Percentiles rank a stretch among this genome's conserved stretches.
Evolutionary conservation across 2,888 invertebrate species (phyloP).

Genomic region (Lordiphosa fenestrarum): DNA sequence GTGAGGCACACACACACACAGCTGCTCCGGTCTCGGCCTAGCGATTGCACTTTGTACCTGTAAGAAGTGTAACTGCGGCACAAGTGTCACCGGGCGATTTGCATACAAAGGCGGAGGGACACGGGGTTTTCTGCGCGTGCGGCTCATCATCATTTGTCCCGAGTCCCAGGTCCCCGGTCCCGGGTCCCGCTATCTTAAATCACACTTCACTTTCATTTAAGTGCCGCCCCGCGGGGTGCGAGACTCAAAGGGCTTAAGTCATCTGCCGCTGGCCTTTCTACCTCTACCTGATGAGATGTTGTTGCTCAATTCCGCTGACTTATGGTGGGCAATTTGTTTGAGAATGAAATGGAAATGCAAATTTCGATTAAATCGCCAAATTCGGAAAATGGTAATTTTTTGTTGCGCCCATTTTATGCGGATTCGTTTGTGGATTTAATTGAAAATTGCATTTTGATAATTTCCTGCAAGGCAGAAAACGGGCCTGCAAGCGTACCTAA

Average conservation of each 20-base stretch:
- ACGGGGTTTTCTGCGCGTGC: constrained; percentile 10
- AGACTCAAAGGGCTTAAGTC: constrained; percentile 7
- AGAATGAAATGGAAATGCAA: neutral
- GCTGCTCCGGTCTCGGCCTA: constrained; percentile 24
- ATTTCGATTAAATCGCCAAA: neutral
- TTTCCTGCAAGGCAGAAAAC: constrained; percentile 32
- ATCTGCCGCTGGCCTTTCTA: constrained; percentile 8
- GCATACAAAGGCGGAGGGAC: neutral
- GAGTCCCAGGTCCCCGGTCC: constrained; percentile 3
- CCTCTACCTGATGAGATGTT: constrained; percentile 22
- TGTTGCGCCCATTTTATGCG: neutral
- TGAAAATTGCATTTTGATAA: constrained; percentile 57
- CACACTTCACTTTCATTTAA: constrained; percentile 47
- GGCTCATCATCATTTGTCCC: constrained; percentile 26
- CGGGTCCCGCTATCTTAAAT: constrained; percentile 50
- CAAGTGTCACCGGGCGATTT: constrained; percentile 18
- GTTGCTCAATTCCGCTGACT: constrained; percentile 64
- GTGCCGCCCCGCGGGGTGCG: constrained; percentile 21
- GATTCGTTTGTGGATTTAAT: constrained; percentile 24
- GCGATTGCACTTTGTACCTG: constrained; percentile 31
- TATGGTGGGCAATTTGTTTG: constrained; percentile 63
- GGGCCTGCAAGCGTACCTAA: constrained; percentile 48
- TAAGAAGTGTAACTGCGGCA: neutral
- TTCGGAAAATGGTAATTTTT: neutral
- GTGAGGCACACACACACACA: constrained; percentile 9